Base-by-base conservation (phyloP, 2,888 invertebrate genomes). In the Allacma fusca region DNA sequence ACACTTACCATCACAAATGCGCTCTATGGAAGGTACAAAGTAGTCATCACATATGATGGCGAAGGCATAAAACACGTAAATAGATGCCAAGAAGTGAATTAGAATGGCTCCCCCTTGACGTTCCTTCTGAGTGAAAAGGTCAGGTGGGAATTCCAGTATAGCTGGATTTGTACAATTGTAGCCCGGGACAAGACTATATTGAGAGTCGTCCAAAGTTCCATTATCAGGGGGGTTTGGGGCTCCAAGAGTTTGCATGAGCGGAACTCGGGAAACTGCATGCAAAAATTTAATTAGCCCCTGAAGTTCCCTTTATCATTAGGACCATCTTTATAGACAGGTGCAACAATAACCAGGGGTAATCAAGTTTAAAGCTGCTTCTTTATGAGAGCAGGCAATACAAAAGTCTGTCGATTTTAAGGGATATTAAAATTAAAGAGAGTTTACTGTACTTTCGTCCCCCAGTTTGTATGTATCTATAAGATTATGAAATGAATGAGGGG, bases 21-120 rank as follows among this genome's bases (percentile, higher is more conserved):
- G 92, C 87, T 94, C 95, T 81, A 97, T 93, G 43, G 95, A 93
- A 5, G 96, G 95, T 71, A 97, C 96, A 87, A 97, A 97, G 88
- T 94, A 97, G 86, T 95, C 94, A 87, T 97, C 96, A 88, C 97
- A 94, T 16, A 96, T 93, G 83, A 96, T 91, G 9, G 94, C 94
- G 78, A 96, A 88, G 44, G 94, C 88, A 57, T 93, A 88, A 86
- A 96, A 96, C 84, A 93, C 90, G 87, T 96, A 96, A 76, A 92
- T 89, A 73, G 94, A 93, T 82, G 94, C 89, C 84, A 93, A 85
- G 0, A 92, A 89, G 87, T 97, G 96, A 82, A 95, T 86, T 80
- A 92, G 89, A 84, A 95, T 90, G 86, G 92, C 94, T 76, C 96
- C 96, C 59, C 90, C 88, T n/a, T 91, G 91, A 82, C 95, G 90